phyloP scores from a whole-genome alignment of 2,888 invertebrate genomes.

The Cheilosia scutellata region DNA sequence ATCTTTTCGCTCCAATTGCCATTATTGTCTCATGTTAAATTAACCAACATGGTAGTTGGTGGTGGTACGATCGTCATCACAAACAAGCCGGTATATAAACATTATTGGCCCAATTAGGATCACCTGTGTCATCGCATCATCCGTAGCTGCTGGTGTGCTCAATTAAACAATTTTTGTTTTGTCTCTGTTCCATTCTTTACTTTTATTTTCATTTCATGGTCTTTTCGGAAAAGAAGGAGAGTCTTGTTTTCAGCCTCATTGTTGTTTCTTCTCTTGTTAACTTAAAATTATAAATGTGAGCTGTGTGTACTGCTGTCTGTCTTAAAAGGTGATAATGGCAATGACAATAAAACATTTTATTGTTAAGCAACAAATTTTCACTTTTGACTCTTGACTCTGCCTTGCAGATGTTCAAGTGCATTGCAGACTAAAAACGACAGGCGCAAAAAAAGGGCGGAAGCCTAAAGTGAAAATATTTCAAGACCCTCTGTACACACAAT shows the following conservation, averaged over 20 bases:
- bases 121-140: slow-evolving; percentile 72
- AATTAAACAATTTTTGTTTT: slow-evolving; percentile 27
- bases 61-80: slow-evolving; percentile 22
- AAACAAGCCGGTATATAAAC: slow-evolving; percentile 52
- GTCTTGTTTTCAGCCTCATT: slow-evolving; percentile 9
- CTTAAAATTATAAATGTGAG: slow-evolving; percentile 28
- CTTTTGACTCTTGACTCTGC: slow-evolving; percentile 72
- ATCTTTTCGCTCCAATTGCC: slow-evolving; percentile 43
- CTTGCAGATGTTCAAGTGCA: slow-evolving; percentile 33
- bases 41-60: slow-evolving; percentile 19
- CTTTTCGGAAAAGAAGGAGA: slow-evolving; percentile 45
- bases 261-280: slow-evolving; percentile 38
- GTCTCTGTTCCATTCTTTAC: slow-evolving; percentile 28
- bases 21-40: slow-evolving; percentile 31
- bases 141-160: slow-evolving; percentile 41
- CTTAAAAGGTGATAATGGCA: slow-evolving; percentile 58
- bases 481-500: slow-evolving; percentile 73
- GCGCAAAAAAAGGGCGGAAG: slow-evolving; percentile 1
- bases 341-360: slow-evolving; percentile 67
- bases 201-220: slow-evolving; percentile 69
- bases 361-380: slow-evolving; percentile 66
- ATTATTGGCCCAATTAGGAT: slow-evolving; percentile 71
- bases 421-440: slow-evolving; percentile 7
- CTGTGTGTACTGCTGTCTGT: background rate
- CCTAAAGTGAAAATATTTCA: slow-evolving; percentile 63